Percentiles rank a stretch among this genome's conserved stretches.
Evolutionary conservation across 2,797 vertebrate species (phyloP).

Genomic region (Coracias cyanogaster): DNA sequence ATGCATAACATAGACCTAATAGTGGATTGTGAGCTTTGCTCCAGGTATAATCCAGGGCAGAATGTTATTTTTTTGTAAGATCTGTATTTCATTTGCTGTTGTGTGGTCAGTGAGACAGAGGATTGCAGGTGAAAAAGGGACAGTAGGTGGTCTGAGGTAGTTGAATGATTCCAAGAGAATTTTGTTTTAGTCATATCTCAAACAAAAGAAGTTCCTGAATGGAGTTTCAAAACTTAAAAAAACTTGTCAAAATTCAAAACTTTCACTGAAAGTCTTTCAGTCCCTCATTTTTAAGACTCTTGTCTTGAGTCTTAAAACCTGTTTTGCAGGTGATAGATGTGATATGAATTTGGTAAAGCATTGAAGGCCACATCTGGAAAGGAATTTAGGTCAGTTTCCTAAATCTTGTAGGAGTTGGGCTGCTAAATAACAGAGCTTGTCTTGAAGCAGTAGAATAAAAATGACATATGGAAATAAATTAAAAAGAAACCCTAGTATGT

Average conservation of each 20-base stretch:
- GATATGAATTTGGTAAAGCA: background rate
- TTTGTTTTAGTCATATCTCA: background rate
- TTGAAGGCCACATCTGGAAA: background rate
- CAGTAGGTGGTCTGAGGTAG: background rate
- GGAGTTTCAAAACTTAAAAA: background rate
- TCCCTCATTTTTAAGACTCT: background rate
- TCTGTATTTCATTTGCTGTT: background rate
- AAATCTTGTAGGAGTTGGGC: background rate
- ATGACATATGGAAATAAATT: background rate
- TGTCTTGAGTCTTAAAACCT: background rate
- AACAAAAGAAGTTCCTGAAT: background rate
- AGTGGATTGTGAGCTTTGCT: background rate
- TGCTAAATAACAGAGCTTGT: background rate
- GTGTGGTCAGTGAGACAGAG: background rate
- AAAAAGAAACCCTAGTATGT: fast-evolving
- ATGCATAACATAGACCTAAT: background rate
- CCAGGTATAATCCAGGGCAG: background rate
- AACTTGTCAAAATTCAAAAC: background rate
- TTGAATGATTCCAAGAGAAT: background rate
- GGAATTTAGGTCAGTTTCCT: background rate
- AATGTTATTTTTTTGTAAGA: background rate
- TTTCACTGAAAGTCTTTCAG: background rate
- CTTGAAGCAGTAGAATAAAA: background rate
- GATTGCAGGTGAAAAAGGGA: background rate
- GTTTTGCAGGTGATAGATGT: background rate